Percentiles rank a stretch among this genome's conserved stretches.
Evolutionary conservation across 2,113 vertebrate genomes (phyloP).

Genomic region (Ailurus styani): DNA sequence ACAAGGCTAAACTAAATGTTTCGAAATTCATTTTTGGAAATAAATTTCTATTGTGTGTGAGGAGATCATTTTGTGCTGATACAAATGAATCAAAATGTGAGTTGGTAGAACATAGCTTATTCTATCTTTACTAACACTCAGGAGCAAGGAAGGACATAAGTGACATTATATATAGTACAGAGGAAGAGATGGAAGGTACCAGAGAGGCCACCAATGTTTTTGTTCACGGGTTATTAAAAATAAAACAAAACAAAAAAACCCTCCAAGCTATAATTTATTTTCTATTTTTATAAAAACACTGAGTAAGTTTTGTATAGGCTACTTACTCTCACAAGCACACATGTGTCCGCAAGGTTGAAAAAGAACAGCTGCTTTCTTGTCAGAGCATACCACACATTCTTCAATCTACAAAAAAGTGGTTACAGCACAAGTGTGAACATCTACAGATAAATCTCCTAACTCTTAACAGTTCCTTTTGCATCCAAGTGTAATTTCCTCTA

Average conservation of each 20-base stretch:
- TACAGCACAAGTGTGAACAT: not conserved
- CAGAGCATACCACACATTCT: constrained; percentile 98
- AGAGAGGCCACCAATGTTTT: not conserved
- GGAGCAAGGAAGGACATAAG: not conserved
- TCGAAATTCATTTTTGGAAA: not conserved
- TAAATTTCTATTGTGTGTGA: not conserved
- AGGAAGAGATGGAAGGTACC: not conserved
- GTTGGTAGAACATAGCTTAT: not conserved
- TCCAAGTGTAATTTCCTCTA: not conserved
- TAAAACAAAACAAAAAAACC: not conserved
- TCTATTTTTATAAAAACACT: not conserved
- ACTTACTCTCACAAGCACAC: constrained; percentile 99
- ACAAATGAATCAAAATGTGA: not conserved
- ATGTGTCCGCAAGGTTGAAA: constrained; percentile 99
- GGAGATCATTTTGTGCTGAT: not conserved
- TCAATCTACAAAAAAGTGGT: constrained; percentile 87
- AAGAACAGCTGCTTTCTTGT: constrained; percentile 98
- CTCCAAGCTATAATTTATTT: not conserved
- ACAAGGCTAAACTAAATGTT: not conserved
- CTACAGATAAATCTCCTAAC: not conserved
- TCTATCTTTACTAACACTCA: not conserved
- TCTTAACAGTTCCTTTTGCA: not conserved
- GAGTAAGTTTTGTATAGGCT: not conserved
- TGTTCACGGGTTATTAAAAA: not conserved
- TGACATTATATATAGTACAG: not conserved